Evolutionary conservation across 1,140 invertebrate genomes (phyloP), one percentile per base, ranked within the genome.

Genomic region (Bathynomus jamesi): DNA sequence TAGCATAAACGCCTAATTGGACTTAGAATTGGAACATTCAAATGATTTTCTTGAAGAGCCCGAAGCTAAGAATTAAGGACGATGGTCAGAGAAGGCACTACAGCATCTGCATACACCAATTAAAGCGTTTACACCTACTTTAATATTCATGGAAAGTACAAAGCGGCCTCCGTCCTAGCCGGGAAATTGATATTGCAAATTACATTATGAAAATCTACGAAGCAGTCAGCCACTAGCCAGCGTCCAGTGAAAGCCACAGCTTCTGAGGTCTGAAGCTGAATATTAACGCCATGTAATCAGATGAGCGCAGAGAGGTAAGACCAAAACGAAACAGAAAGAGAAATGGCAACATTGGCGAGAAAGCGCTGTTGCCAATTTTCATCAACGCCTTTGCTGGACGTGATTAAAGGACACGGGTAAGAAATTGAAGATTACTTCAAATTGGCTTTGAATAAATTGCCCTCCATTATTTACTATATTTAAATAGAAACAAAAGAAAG

Each of bases 171-270:
- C 67, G 67, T 46, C 67, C 70, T 67, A 68, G 63, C 72, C 69
- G 68, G 70, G 72, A 74, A 74, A 74, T 74, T 74, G 72, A 74
- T 74, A 74, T 69, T 74, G 72, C 72, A 74, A 74, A 74, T 74
- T 74, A 68, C 69, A 74, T 74, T 74, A 74, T 72, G 71, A 72
- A 72, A 72, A 72, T 72, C 71, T 53, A 53, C 40, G 40, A 53
- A 53, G 40, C 40, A 53, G 40, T 53, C 13, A 53, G 40, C 40
- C 40, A 53, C 40, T 53, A 53, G 40, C 40, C 40, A 53, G 21
- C 40, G 40, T 53, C 40, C 40, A 53, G 40, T 53, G 40, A 53
- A 53, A 53, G 40, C 40, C 40, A 53, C 40, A 53, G 40, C 40
- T 53, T 53, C 40, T 53, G 40, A 53, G 40, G 40, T 53, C 40